Conservation (phyloP, 2,113 vertebrate genomes). For the Tenrec ecaudatus region DNA sequence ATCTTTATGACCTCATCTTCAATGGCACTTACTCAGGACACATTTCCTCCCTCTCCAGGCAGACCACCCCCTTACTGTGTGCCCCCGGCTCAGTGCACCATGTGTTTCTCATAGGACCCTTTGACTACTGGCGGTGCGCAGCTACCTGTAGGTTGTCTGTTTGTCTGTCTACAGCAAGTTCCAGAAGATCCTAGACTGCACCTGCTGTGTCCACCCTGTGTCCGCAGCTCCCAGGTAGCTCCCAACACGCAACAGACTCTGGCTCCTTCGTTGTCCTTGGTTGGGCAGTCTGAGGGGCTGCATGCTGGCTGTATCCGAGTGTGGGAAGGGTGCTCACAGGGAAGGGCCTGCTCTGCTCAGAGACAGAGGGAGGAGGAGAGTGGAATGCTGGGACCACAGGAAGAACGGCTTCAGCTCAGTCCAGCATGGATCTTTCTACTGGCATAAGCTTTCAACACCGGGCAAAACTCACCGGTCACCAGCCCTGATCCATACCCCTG, state of each 20-base stretch:
- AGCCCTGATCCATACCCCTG: neutral
- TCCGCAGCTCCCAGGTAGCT: neutral
- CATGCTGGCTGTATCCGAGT: neutral
- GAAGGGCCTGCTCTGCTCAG: neutral
- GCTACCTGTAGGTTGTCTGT: neutral
- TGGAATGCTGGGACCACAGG: neutral
- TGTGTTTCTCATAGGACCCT: neutral
- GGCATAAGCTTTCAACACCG: conserved; percentile 3
- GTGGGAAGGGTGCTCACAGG: neutral
- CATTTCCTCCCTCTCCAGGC: neutral
- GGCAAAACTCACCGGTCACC: neutral
- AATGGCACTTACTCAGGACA: neutral
- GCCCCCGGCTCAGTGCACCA: neutral
- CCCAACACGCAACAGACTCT: neutral
- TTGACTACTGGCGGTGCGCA: no score
- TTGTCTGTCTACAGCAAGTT: neutral
- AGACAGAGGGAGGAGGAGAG: neutral
- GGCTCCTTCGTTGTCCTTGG: neutral
- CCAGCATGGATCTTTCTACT: neutral
- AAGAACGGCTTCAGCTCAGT: neutral
- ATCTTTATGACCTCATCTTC: neutral
- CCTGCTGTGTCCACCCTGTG: neutral
- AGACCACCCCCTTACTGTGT: neutral
- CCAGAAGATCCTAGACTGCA: neutral
- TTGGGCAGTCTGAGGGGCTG: neutral